Conservation (phyloP, 2,113 vertebrate genomes). For the Halichoeres trimaculatus region DNA sequence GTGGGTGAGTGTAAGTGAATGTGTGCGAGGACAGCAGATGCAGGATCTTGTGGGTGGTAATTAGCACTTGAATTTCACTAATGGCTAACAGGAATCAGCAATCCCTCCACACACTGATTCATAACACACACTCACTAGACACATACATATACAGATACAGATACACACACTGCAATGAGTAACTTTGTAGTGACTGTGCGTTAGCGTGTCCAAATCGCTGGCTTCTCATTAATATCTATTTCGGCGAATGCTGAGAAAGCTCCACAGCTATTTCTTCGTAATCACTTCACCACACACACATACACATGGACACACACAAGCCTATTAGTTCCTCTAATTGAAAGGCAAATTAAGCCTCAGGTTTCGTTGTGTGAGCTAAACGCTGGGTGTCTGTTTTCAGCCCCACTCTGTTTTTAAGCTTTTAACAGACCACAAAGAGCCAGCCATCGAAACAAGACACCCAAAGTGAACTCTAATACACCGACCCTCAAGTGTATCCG, state of each 20-base stretch:
- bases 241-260: constrained; percentile 68
- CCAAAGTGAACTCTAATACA: constrained; percentile 54
- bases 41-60: constrained; percentile 53
- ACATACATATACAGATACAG: not conserved
- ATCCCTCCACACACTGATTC: constrained; percentile 8
- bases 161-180: not conserved
- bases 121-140: not conserved
- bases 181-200: constrained; percentile 19
- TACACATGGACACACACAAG: constrained; percentile 35
- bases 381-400: constrained; percentile 75
- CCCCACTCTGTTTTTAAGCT: constrained; percentile 67
- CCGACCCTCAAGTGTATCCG: constrained; percentile 4
- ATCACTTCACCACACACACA: constrained; percentile 29
- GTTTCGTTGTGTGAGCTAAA: constrained; percentile 79
- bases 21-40: constrained; percentile 3
- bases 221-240: constrained; percentile 71
- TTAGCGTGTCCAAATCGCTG: constrained; percentile 11
- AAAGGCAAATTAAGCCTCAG: constrained; percentile 82
- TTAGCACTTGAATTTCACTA: constrained; percentile 66
- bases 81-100: constrained; percentile 54
- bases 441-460: constrained; percentile 69
- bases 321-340: constrained; percentile 81
- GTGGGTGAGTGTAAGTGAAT: not conserved
- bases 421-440: constrained; percentile 77
- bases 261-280: constrained; percentile 49